Percentiles rank a stretch among this genome's conserved stretches.
These are phyloP conservation scores for Catotricha subobsoleta DNA, from an alignment of 2,888 invertebrate species.

Conservation along the genomic window DNA sequence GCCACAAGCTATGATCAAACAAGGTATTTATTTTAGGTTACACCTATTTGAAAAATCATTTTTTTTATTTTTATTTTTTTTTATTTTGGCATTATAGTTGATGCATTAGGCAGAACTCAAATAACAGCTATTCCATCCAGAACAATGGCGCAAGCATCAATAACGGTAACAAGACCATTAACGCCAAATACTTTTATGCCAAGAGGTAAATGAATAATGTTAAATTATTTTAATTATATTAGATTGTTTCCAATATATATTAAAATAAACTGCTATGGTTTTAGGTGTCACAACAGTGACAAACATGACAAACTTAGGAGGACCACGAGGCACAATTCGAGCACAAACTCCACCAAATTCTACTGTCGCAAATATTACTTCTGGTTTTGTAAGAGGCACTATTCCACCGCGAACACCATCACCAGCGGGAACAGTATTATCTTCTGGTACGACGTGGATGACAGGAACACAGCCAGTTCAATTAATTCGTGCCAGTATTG, in stretches of 20 bases:
- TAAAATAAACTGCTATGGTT: background rate
- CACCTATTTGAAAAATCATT: background rate
- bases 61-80: conserved; percentile 3
- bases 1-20: conserved; percentile 35
- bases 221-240: background rate
- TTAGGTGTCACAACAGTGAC: conserved; percentile 21
- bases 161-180: conserved; percentile 26
- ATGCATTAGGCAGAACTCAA: conserved; percentile 20
- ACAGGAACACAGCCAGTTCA: conserved; percentile 22
- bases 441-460: conserved; percentile 24
- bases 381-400: conserved; percentile 24
- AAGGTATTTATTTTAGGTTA: conserved; percentile 20
- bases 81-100: conserved; percentile 6
- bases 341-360: conserved; percentile 19
- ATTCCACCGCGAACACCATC: conserved; percentile 20
- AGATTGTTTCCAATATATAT: background rate
- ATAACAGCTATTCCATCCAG: conserved; percentile 28
- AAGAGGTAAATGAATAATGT: conserved; percentile 15
- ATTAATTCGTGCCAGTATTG: conserved; percentile 24
- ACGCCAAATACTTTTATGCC: conserved; percentile 26
- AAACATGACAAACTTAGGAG: conserved; percentile 25
- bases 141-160: conserved; percentile 28
- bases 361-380: conserved; percentile 15
- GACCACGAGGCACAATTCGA: conserved; percentile 23
- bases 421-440: conserved; percentile 12